Base-by-base conservation (phyloP, 2,888 invertebrate species). In the Notodonta dromedarius region DNA sequence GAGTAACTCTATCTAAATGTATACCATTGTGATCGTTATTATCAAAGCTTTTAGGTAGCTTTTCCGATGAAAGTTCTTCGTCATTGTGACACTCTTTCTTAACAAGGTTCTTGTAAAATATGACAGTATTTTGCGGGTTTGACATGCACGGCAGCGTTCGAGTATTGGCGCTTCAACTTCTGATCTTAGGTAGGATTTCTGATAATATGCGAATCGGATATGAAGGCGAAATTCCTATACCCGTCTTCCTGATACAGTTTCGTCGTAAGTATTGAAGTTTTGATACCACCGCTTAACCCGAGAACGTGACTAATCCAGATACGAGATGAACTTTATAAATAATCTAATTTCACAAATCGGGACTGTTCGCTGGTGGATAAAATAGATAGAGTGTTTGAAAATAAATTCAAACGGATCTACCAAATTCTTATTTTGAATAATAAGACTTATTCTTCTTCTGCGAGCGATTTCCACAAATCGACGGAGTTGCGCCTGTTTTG, bases 171-270 rank as follows among this genome's bases (percentile, higher is more conserved):
- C 78, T 74, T 77, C 76, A 71, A 79, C 74, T 78, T 78, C 78
- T 76, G 84, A 87, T 87, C 82, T 87, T 77, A 72, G 70, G 74
- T 74, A 74, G 87, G 86, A 88, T 89, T 87, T 86, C 80, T 80
- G 84, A 88, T 87, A 86, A 86, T 84, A 85, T 84, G 81, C 81
- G 82, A 83, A 83, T 82, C 80, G 84, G 83, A 85, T 84, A 83
- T 80, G 78, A 77, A 74, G 70, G 62, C 67, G 71, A 84, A 86
- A 88, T 87, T 84, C 86, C 79, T 70, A 70, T 74, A 24, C 74
- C 71, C 76, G 60, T 74, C 79, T 77, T 77, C 74, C 73, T 65
- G 77, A 75, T 76, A 82, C 71, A 75, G 71, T 77, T 79, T 75
- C 71, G 64, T 73, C 72, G 73, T 82, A 85, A 89, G 82, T 83